A percentile compares a stretch with the other conserved stretches of the same genome.
phyloP scores from a whole-genome alignment of 2,888 invertebrate species.

The Cosmia pyralina region DNA sequence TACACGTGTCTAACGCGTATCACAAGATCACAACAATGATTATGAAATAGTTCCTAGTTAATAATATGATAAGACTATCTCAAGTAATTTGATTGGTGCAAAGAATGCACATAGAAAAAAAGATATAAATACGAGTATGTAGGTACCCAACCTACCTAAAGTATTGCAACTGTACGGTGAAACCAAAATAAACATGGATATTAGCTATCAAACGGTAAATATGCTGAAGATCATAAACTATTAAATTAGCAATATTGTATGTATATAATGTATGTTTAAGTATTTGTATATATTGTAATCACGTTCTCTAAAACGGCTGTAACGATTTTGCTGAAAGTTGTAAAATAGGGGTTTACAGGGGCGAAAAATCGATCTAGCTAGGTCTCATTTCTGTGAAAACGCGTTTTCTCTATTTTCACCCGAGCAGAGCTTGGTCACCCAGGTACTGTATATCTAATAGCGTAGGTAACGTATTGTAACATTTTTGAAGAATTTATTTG shows the following conservation, averaged over 20 bases:
- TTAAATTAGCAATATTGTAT: no score
- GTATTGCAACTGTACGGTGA: not conserved
- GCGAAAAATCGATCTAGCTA: no score
- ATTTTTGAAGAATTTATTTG: not conserved
- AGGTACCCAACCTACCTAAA: not conserved
- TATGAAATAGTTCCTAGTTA: constrained; percentile 37
- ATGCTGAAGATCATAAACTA: not conserved
- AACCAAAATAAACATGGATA: not conserved
- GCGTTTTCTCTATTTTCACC: no score
- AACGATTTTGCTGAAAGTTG: no score
- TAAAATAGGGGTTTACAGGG: no score
- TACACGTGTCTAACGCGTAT: constrained; percentile 6
- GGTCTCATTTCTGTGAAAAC: no score
- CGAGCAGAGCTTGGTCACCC: no score
- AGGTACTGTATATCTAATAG: not conserved
- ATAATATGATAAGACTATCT: constrained; percentile 37
- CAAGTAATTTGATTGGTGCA: constrained; percentile 17
- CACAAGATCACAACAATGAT: constrained; percentile 4
- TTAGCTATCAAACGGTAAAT: not conserved
- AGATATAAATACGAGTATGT: no score
- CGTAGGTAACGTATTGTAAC: not conserved
- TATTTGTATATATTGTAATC: no score
- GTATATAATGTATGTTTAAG: no score
- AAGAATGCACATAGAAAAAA: not conserved
- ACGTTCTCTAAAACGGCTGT: no score